Evolutionary conservation across 2,797 vertebrate genomes (phyloP).

Genomic region (Allobates femoralis): DNA sequence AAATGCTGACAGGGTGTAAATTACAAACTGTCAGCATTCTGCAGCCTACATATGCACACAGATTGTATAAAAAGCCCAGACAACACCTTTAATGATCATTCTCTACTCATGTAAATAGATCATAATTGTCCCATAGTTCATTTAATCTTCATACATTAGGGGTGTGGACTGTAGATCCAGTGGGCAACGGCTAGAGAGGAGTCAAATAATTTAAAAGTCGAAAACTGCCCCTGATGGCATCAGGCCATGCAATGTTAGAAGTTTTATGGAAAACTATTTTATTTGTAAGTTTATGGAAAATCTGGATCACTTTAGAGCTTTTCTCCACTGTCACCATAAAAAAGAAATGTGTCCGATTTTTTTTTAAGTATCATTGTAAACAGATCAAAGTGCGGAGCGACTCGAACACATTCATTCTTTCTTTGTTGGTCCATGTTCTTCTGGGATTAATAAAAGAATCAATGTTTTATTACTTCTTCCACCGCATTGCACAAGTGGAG

Average conservation of each 20-base stretch:
- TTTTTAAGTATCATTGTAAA: slow-evolving; percentile 18
- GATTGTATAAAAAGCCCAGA: too few relatives aligned
- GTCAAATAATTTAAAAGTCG: too few relatives aligned
- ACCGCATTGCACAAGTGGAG: neutral
- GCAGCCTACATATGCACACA: too few relatives aligned
- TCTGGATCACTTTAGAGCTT: neutral
- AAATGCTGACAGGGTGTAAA: too few relatives aligned
- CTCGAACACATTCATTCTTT: slow-evolving; percentile 5
- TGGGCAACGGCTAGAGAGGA: too few relatives aligned
- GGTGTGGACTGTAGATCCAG: too few relatives aligned
- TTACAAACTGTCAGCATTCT: too few relatives aligned
- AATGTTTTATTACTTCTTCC: slow-evolving; percentile 17
- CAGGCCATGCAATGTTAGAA: neutral
- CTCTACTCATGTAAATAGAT: too few relatives aligned
- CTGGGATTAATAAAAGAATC: slow-evolving; percentile 43
- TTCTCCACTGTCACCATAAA: neutral
- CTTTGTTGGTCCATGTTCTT: slow-evolving; percentile 6
- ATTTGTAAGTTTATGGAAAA: neutral
- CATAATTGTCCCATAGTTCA: too few relatives aligned
- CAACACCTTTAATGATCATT: too few relatives aligned
- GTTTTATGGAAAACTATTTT: neutral
- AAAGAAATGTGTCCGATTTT: neutral
- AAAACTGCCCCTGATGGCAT: neutral
- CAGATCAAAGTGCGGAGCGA: slow-evolving; percentile 13
- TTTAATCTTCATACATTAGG: too few relatives aligned